Conservation (phyloP, 2,888 invertebrate species). For the Eueremaeus valkanovi region DNA sequence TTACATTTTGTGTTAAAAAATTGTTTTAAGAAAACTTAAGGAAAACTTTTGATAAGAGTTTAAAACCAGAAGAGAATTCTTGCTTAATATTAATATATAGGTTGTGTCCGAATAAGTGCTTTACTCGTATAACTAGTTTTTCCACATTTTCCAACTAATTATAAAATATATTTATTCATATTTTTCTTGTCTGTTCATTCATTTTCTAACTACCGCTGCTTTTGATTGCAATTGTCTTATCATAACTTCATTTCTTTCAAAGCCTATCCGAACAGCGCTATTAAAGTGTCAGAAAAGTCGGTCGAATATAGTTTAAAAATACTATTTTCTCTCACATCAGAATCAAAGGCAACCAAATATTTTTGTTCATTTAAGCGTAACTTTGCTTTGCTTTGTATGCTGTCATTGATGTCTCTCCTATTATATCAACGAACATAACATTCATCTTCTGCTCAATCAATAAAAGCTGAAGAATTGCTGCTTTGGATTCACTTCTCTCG, state of each 20-base stretch:
- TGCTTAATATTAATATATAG: not conserved
- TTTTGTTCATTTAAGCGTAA: not conserved
- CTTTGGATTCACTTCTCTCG: not conserved
- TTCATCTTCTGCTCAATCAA: not conserved
- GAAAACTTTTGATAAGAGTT: not conserved
- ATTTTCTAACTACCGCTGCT: not conserved
- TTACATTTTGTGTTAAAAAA: not conserved
- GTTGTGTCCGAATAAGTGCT: slow-evolving; percentile 21
- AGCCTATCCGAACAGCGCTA: too few species aligned
- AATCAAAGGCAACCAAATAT: not conserved
- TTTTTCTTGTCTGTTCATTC: not conserved
- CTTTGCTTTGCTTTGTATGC: not conserved
- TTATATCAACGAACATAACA: not conserved
- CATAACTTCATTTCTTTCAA: too few species aligned
- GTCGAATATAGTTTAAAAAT: too few species aligned
- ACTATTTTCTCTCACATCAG: too few species aligned
- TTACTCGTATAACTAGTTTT: slow-evolving; percentile 25
- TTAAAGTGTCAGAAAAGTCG: too few species aligned
- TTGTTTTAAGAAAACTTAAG: not conserved
- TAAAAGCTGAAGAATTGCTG: not conserved
- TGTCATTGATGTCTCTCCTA: too few species aligned
- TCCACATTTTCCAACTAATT: slow-evolving; percentile 7
- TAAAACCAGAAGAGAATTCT: not conserved
- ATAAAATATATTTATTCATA: not conserved
- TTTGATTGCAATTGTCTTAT: not conserved